These are phyloP conservation scores for Charadrius vociferus DNA, from an alignment of 2,113 vertebrate genomes.

Conservation along the genomic window DNA sequence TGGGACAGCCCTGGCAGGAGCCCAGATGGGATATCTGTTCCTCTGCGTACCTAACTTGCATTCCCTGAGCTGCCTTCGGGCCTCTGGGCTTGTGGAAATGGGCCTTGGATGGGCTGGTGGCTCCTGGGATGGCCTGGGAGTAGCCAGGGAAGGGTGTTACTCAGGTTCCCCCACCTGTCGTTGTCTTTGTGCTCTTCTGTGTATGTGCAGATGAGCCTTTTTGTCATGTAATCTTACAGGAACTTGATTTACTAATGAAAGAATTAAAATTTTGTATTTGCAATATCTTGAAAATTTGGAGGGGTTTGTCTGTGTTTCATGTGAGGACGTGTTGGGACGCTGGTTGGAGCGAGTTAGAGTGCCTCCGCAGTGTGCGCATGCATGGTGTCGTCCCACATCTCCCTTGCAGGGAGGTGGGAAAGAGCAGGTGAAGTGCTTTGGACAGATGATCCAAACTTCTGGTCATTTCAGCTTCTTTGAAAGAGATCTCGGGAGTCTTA, in stretches of 20 bases:
- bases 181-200: not conserved
- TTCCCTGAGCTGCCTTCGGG: not conserved
- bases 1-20: not conserved
- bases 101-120: not conserved
- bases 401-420: not conserved
- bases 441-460: not conserved
- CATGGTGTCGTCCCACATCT: not conserved
- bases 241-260: not conserved
- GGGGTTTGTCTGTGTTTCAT: not conserved
- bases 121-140: not conserved
- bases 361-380: rapidly evolving
- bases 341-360: not conserved
- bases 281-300: not conserved
- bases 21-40: rapidly evolving
- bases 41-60: not conserved
- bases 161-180: not conserved
- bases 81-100: not conserved
- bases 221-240: not conserved
- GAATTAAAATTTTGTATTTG: not conserved
- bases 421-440: not conserved
- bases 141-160: not conserved
- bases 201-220: not conserved
- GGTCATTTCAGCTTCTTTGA: not conserved
- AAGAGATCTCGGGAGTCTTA: not conserved
- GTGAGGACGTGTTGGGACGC: not conserved